phyloP scores from a whole-genome alignment of 2,888 invertebrate species.

The Brachyopa scutellaris region DNA sequence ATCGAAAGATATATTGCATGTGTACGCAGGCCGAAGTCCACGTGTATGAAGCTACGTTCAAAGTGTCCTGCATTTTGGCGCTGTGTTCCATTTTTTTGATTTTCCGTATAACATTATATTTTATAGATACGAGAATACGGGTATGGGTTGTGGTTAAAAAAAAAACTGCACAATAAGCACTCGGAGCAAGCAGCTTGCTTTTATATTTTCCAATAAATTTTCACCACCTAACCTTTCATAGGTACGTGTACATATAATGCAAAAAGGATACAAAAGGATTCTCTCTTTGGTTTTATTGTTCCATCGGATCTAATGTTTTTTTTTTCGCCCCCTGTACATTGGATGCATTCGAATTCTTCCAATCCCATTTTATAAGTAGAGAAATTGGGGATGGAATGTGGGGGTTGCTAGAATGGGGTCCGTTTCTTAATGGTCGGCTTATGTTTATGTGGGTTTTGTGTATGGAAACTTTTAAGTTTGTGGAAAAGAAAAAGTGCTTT shows the following conservation, averaged over 20 bases:
- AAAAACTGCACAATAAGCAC: constrained; percentile 72
- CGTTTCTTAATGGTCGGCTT: constrained; percentile 61
- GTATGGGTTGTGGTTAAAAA: constrained; percentile 60
- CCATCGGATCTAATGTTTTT: constrained; percentile 55
- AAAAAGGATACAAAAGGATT: constrained; percentile 53
- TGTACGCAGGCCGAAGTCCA: constrained; percentile 14
- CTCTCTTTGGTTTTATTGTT: constrained; percentile 60
- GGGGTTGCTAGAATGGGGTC: not conserved
- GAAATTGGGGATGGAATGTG: not conserved
- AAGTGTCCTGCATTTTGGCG: constrained; percentile 43
- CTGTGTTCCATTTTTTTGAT: constrained; percentile 61
- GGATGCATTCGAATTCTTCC: constrained; percentile 62
- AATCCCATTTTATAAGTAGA: constrained; percentile 31
- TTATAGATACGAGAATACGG: constrained; percentile 62
- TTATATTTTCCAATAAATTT: constrained; percentile 70
- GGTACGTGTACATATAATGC: constrained; percentile 64
- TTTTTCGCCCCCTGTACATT: constrained; percentile 32
- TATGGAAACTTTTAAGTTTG: constrained; percentile 39
- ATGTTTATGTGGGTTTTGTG: constrained; percentile 37
- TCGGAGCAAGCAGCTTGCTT: constrained; percentile 59
- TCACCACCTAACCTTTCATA: constrained; percentile 55
- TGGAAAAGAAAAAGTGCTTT: constrained; percentile 53
- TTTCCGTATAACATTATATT: constrained; percentile 36
- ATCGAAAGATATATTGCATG: constrained; percentile 5
- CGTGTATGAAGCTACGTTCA: constrained; percentile 14